These are phyloP conservation scores for Coelopa pilipes DNA, from an alignment of 2,888 invertebrate genomes.

Conservation along the genomic window DNA sequence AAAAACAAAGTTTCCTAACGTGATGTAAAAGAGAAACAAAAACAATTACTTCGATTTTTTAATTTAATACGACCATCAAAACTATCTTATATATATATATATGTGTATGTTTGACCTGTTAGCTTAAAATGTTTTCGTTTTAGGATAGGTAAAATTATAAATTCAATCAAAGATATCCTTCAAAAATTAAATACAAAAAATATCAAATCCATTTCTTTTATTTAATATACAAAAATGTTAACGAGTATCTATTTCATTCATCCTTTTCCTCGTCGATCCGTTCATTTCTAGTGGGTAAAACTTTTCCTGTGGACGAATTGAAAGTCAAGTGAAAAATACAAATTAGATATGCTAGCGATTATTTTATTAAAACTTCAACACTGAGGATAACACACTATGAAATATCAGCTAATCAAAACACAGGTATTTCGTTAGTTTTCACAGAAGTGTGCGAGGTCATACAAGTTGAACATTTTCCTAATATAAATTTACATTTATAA, in stretches of 20 bases:
- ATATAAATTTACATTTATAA: not conserved
- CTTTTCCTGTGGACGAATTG: not conserved
- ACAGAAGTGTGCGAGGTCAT: not conserved
- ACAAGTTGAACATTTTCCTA: not conserved
- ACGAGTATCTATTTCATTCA: not conserved
- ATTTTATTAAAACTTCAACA: not conserved
- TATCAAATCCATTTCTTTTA: conserved; percentile 14
- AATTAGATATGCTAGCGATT: not conserved
- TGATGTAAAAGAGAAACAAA: too few species aligned
- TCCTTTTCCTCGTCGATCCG: not conserved
- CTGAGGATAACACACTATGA: too few species aligned
- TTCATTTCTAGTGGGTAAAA: not conserved
- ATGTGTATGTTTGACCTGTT: conserved; percentile 9
- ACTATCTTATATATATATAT: not conserved
- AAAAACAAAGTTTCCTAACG: too few species aligned
- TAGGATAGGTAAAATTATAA: conserved; percentile 19
- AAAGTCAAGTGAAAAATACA: not conserved
- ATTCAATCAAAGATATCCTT: not conserved
- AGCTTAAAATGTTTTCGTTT: conserved; percentile 14
- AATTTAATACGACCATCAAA: not conserved
- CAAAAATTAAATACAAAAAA: not conserved
- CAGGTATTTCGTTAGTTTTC: not conserved
- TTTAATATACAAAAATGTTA: not conserved
- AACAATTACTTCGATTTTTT: too few species aligned
- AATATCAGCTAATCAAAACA: too few species aligned